Conservation (phyloP, 2,888 invertebrate genomes). For the Cephus sareptanus region DNA sequence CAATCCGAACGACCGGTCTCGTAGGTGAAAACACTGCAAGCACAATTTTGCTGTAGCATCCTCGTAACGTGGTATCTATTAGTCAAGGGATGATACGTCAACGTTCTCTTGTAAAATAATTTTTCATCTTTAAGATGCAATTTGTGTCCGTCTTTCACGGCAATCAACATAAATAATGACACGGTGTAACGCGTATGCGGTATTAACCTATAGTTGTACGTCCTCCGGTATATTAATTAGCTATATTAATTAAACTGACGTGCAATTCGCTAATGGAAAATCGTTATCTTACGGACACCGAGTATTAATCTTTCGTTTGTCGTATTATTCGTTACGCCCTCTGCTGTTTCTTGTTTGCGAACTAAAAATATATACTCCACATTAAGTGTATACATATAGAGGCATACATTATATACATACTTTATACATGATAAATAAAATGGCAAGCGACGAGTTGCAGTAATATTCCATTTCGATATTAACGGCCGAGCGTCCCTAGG, state of each 20-base stretch:
- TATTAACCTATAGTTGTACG: neutral
- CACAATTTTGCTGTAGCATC: neutral
- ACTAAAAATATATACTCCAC: neutral
- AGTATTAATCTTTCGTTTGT: neutral
- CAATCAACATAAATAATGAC: conserved; percentile 27
- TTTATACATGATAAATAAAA: neutral
- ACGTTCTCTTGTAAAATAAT: conserved; percentile 14
- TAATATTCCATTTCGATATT: neutral
- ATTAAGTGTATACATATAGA: neutral
- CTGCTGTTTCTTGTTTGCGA: neutral
- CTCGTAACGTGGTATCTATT: neutral
- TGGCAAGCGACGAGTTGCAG: neutral
- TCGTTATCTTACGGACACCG: neutral
- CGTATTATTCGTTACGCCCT: neutral
- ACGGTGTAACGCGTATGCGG: conserved; percentile 11
- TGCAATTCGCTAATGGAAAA: neutral
- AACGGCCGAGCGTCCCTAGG: neutral
- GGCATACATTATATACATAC: no score
- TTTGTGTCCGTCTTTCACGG: conserved; percentile 11
- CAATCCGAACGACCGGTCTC: neutral
- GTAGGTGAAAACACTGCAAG: neutral
- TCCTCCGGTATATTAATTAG: neutral
- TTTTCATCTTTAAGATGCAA: conserved; percentile 16
- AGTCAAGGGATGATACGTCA: conserved; percentile 16
- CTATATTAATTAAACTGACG: neutral